A percentile compares a stretch with the other conserved stretches of the same genome.
Evolutionary conservation across 2,888 invertebrate species (phyloP).

Genomic region (Schizotus pectinicornis): DNA sequence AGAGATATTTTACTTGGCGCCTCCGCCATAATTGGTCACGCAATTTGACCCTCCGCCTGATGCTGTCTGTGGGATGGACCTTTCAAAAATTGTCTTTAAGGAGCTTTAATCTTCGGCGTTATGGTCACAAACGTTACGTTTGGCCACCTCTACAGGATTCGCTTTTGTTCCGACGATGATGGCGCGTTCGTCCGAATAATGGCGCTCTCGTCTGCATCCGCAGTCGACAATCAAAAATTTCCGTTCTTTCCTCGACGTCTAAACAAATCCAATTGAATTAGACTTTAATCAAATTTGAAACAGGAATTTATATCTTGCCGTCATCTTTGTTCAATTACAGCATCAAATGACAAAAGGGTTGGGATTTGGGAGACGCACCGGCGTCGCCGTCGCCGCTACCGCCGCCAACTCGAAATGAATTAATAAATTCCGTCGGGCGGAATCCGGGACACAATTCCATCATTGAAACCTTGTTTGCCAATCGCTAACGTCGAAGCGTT

Average conservation of each 20-base stretch:
- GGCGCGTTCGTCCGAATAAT: slow-evolving; percentile 13
- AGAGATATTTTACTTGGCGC: no score
- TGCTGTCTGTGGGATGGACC: no score
- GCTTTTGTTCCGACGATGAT: no score
- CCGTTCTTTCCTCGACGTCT: slow-evolving; percentile 20
- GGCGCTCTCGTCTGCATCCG: slow-evolving; percentile 8
- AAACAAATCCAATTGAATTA: slow-evolving; percentile 29
- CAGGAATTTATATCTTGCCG: slow-evolving; percentile 24
- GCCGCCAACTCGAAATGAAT: slow-evolving; percentile 6
- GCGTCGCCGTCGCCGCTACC: not conserved
- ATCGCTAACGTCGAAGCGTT: slow-evolving; percentile 12
- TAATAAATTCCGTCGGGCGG: slow-evolving; percentile 15
- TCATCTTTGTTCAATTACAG: slow-evolving; percentile 22
- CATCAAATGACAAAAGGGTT: slow-evolving; percentile 17
- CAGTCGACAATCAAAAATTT: slow-evolving; percentile 24
- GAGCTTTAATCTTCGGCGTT: no score
- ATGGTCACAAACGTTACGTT: no score
- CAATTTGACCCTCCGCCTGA: no score
- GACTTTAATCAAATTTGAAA: slow-evolving; percentile 28
- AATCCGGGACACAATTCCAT: slow-evolving; percentile 12
- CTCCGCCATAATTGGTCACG: no score
- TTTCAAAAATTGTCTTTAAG: no score
- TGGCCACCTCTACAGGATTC: no score
- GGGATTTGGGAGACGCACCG: slow-evolving; percentile 5
- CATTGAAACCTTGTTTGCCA: slow-evolving; percentile 22